phyloP scores from a whole-genome alignment of 2,797 vertebrate genomes.

The Melanotaenia parkinsoni region DNA sequence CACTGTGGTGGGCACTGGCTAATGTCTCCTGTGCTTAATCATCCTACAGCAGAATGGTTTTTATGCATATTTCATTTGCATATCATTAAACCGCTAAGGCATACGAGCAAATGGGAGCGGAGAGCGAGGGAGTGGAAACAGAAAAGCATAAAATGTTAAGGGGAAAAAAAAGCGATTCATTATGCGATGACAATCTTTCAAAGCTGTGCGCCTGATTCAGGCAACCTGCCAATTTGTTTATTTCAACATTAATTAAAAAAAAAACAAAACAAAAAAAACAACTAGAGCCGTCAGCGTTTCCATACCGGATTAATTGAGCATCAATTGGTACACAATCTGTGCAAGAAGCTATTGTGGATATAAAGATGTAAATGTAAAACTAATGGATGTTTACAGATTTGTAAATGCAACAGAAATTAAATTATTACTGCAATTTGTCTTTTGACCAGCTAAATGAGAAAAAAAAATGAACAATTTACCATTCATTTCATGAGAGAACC shows the following conservation, averaged over 20 bases:
- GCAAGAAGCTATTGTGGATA: constrained; percentile 63
- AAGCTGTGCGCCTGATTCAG: constrained; percentile 76
- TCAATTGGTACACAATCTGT: constrained; percentile 58
- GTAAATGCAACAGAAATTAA: constrained; percentile 46
- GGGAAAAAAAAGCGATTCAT: constrained; percentile 76
- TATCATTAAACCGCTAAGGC: constrained; percentile 94
- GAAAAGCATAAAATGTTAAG: constrained; percentile 79
- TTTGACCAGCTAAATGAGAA: constrained; percentile 26
- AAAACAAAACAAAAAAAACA: constrained; percentile 21
- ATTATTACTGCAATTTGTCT: constrained; percentile 35
- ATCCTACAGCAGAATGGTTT: constrained; percentile 97
- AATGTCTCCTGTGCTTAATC: constrained; percentile 99
- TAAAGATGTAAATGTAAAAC: constrained; percentile 50
- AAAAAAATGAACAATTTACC: constrained; percentile 21
- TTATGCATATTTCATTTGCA: constrained; percentile 99
- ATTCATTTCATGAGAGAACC: constrained; percentile 24
- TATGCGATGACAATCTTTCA: constrained; percentile 84
- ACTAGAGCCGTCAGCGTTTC: constrained; percentile 72
- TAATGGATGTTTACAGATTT: constrained; percentile 66
- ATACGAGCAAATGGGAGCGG: constrained; percentile 81
- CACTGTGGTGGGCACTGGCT: constrained; percentile 84
- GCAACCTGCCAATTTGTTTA: constrained; percentile 82
- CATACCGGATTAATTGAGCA: constrained; percentile 80
- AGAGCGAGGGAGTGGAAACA: constrained; percentile 79
- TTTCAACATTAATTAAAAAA: constrained; percentile 82